Conservation (phyloP, 2,797 vertebrate species). For the Threskiornis aethiopicus region DNA sequence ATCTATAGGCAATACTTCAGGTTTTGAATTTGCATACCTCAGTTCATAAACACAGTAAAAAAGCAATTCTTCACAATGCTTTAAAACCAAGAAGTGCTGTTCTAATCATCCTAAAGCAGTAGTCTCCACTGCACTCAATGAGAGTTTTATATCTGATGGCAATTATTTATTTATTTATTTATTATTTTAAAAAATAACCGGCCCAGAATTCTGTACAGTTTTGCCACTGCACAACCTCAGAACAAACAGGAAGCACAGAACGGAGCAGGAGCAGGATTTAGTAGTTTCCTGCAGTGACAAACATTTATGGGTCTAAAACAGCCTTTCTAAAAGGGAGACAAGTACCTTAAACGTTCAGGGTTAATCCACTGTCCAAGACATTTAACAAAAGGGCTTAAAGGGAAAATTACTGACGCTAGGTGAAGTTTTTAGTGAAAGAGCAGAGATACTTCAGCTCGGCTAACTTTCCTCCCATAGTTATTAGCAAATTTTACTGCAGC, state of each 20-base stretch:
- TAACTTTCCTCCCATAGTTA: background rate
- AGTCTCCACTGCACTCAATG: background rate
- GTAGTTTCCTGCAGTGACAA: background rate
- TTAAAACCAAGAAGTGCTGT: background rate
- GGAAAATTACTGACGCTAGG: background rate
- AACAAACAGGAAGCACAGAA: background rate
- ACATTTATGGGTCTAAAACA: background rate
- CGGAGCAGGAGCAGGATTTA: background rate
- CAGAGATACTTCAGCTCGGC: background rate
- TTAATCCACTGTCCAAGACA: background rate
- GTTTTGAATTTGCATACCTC: constrained; percentile 39
- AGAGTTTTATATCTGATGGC: background rate
- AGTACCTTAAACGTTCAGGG: background rate
- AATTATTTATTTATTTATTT: background rate
- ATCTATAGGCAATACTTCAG: constrained; percentile 47
- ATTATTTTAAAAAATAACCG: background rate
- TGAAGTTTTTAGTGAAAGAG: background rate
- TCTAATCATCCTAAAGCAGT: background rate
- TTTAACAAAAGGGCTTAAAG: background rate
- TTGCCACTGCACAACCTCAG: background rate
- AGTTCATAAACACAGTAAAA: background rate
- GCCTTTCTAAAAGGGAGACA: background rate
- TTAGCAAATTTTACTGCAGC: background rate
- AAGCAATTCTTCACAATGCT: background rate
- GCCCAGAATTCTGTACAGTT: background rate